Evolutionary conservation across 2,797 vertebrate species (phyloP), one percentile per base, ranked within the genome.

Genomic region (Notolabrus celidotus): DNA sequence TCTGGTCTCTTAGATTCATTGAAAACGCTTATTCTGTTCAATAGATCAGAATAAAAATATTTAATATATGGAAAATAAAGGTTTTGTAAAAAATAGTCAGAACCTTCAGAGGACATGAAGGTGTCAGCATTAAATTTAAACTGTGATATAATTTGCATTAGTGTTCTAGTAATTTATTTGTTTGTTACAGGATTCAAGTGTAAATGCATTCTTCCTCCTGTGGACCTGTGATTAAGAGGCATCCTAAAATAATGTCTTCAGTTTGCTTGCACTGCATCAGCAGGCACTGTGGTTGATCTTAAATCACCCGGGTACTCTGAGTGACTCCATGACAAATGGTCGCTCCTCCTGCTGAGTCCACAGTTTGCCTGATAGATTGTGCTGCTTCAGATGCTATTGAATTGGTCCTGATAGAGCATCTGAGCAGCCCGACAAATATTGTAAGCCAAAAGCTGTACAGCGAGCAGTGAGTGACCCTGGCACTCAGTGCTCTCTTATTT

Each of bases 311-410:
- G 25, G 77, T 60, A 45, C 82, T 81, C 73, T 73, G 67, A 62
- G 69, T 83, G 85, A 87, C 81, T 79, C 70, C 49, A 60, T 89
- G 89, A 90, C 77, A 70, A 90, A 92, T 87, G 81, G 84, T 74
- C 16, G 68, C 56, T 78, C 68, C 71, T 75, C 63, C 75, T 90
- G 90, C 91, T 91, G 91, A 92, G 86, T 88, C 81, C 68, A 87
- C 91, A 88, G 47, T 89, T 88, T 80, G 61, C 59, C 80, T 90
- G 89, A 91, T 86, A 77, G 85, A 91, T 90, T 74, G 79, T 72
- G 78, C 80, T 78, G 84, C 85, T 86, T 88, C 79, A 86, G 85
- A 90, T 87, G 83, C 71, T 86, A 88, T 86, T 73, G 78, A 82
- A 83, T 74, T 65, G 69, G 74, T 85, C 79, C 81, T 86, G 83